These are phyloP conservation scores for Aspiorhynchus laticeps DNA, from an alignment of 2,113 vertebrate species.

Conservation along the genomic window DNA sequence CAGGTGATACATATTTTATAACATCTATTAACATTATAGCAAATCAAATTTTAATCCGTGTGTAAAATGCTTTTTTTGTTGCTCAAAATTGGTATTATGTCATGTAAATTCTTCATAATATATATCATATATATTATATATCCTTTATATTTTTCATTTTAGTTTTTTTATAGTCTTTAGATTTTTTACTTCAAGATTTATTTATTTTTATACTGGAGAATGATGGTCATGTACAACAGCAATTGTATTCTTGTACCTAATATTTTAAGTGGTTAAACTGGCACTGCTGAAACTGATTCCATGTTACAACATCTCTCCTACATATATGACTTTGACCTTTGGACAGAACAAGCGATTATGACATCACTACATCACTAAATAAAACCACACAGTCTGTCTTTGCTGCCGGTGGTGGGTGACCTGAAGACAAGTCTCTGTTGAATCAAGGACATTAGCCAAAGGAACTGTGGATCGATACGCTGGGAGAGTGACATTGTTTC, in stretches of 20 bases:
- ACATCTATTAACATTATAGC: neutral
- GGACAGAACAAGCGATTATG: neutral
- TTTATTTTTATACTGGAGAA: neutral
- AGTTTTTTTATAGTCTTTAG: neutral
- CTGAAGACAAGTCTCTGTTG: constrained; percentile 21
- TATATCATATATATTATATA: neutral
- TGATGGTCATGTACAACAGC: neutral
- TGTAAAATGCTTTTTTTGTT: no score
- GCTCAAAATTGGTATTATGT: no score
- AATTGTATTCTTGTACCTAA: neutral
- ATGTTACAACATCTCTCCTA: neutral
- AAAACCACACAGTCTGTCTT: neutral
- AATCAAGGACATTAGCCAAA: constrained; percentile 20
- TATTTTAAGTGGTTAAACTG: neutral
- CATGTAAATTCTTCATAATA: no score
- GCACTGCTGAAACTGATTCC: neutral
- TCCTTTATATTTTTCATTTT: neutral
- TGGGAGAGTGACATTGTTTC: constrained; percentile 39
- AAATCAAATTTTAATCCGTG: neutral
- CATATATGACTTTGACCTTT: neutral
- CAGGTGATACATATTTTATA: neutral
- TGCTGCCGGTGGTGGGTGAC: neutral
- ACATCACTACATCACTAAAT: constrained; percentile 1
- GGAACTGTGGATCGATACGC: constrained; percentile 8
- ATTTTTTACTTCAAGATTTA: neutral